Conservation (phyloP, 92 coral and sea anemone genomes). For the Actinostola sp. region DNA sequence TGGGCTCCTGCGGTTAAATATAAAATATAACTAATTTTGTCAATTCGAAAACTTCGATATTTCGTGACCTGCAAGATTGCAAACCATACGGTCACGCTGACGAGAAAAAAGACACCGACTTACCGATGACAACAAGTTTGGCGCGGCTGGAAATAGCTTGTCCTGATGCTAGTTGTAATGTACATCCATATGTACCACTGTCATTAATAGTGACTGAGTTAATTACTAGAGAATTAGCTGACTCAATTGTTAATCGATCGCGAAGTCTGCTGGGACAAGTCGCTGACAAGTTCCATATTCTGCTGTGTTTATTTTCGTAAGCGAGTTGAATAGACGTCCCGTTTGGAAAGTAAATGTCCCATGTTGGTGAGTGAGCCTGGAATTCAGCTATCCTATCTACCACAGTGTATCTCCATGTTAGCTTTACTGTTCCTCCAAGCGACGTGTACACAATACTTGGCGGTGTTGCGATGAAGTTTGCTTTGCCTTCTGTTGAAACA, state of each 20-base stretch:
- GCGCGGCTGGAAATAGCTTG: not conserved
- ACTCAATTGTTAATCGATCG: constrained; percentile 6
- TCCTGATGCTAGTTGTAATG: not conserved
- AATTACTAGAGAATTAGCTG: constrained; percentile 1
- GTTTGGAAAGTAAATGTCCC: constrained; percentile 15
- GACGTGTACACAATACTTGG: constrained; percentile 7
- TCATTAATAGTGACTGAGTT: constrained; percentile 3
- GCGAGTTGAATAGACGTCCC: constrained; percentile 26
- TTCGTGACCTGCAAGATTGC: too few relatives aligned
- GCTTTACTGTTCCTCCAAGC: not conserved
- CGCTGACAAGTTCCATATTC: constrained; percentile 20
- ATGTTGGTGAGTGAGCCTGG: constrained; percentile 29
- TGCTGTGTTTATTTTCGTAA: constrained; percentile 14
- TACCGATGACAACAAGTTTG: constrained; percentile 21
- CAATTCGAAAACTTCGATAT: too few relatives aligned
- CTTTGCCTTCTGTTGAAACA: constrained; percentile 4
- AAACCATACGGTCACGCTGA: too few relatives aligned
- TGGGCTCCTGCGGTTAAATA: too few relatives aligned
- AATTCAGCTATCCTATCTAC: not conserved
- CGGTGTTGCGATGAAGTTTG: not conserved
- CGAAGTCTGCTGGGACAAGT: constrained; percentile 20
- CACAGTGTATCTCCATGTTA: constrained; percentile 14
- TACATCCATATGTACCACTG: constrained; percentile 28
- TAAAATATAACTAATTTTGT: too few relatives aligned
- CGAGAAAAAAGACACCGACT: not conserved